Conservation (phyloP, 2,888 invertebrate genomes). For the Archips xylosteana region DNA sequence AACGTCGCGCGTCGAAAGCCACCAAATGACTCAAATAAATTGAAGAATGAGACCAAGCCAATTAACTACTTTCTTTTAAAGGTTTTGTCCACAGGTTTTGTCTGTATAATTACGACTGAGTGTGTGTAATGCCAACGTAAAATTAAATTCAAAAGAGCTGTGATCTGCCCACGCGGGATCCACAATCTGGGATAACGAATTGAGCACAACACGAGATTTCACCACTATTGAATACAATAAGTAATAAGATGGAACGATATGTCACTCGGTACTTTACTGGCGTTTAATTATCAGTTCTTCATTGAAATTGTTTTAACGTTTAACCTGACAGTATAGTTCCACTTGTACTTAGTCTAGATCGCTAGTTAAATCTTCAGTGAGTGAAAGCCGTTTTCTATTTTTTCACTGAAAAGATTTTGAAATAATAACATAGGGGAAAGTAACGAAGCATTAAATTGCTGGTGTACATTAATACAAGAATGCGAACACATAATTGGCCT, state of each 20-base stretch:
- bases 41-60: conserved; percentile 58
- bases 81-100: conserved; percentile 43
- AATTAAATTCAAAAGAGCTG: conserved; percentile 40
- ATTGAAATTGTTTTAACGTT: neutral
- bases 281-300: conserved; percentile 5
- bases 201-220: conserved; percentile 30
- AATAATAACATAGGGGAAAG: conserved; percentile 39
- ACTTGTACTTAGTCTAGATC: neutral
- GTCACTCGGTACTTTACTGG: conserved; percentile 2
- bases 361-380: neutral
- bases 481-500: conserved; percentile 42
- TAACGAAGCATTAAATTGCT: conserved; percentile 40
- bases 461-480: conserved; percentile 39
- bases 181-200: conserved; percentile 39
- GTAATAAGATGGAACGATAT: conserved; percentile 33
- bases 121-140: conserved; percentile 33
- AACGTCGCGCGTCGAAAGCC: conserved; percentile 13
- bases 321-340: neutral
- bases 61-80: conserved; percentile 63
- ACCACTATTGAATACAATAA: conserved; percentile 37
- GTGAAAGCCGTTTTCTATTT: conserved; percentile 32
- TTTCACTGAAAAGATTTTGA: conserved; percentile 39
- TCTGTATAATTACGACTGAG: conserved; percentile 37
- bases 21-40: conserved; percentile 50
- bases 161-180: conserved; percentile 38